A percentile compares a stretch with the other conserved stretches of the same genome.
Conservation (phyloP, 2,888 invertebrate genomes). For the Dromius quadrimaculatus region DNA sequence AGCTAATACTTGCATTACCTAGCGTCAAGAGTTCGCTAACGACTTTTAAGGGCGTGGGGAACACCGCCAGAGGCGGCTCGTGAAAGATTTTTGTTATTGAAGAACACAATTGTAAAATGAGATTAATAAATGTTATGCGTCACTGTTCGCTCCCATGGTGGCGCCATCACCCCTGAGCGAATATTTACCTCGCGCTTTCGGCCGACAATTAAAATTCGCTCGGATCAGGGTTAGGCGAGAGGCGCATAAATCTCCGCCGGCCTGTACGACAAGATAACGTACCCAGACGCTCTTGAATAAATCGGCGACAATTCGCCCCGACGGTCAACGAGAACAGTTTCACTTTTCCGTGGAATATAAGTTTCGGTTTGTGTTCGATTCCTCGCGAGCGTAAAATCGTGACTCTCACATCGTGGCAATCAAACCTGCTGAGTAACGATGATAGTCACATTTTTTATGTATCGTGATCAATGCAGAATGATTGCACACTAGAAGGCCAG, state of each 20-base stretch:
- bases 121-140: no score
- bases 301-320: conserved; percentile 23
- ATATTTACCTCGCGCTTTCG: conserved; percentile 41
- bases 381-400: no score
- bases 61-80: neutral
- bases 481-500: conserved; percentile 25
- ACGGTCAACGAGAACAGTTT: neutral
- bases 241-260: conserved; percentile 34
- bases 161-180: conserved; percentile 12
- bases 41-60: neutral
- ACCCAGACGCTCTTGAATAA: conserved; percentile 21
- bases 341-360: conserved; percentile 18
- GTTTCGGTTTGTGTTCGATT: neutral
- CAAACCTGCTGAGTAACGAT: conserved; percentile 26
- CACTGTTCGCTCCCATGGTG: neutral
- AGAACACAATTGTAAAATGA: no score
- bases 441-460: conserved; percentile 21
- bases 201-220: conserved; percentile 41
- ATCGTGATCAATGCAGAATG: conserved; percentile 36
- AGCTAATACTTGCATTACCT: conserved; percentile 35
- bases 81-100: no score
- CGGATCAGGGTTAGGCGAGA: conserved; percentile 34
- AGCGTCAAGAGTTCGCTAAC: conserved; percentile 8
- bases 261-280: conserved; percentile 43
- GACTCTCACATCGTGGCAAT: conserved; percentile 24